Percentiles rank a stretch among this genome's conserved stretches.
These are phyloP conservation scores for Ctena decussata DNA, from an alignment of 2,888 invertebrate species.

Conservation along the genomic window DNA sequence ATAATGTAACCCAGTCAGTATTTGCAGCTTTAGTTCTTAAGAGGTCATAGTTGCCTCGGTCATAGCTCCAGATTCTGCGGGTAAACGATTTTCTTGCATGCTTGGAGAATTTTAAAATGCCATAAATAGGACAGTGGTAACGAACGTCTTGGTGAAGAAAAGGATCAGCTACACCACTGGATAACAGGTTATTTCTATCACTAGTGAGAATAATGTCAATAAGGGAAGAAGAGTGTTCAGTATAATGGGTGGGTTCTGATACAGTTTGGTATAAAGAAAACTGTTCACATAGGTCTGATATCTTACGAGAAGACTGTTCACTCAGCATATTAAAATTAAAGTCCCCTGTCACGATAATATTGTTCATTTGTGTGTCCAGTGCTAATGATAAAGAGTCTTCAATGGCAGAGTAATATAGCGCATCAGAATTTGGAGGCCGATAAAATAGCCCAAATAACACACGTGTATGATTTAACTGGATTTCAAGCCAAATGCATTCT, in stretches of 20 bases:
- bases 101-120: background rate
- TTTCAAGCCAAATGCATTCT: no score
- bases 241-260: background rate
- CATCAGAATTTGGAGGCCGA: no score
- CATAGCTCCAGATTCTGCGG: background rate
- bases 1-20: background rate
- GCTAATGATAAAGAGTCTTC: background rate
- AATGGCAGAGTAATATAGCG: no score
- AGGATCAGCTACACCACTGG: background rate
- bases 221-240: background rate
- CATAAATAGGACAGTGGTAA: background rate
- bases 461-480: no score
- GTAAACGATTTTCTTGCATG: background rate
- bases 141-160: background rate
- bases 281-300: background rate
- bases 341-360: background rate
- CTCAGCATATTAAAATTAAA: background rate
- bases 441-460: no score
- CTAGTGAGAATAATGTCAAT: background rate
- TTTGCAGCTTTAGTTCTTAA: background rate
- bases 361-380: background rate
- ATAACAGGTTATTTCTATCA: background rate
- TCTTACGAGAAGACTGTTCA: background rate
- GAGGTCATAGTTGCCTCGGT: background rate
- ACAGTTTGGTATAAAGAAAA: background rate